Evolutionary conservation across 2,888 invertebrate species (phyloP).

Genomic region (Charanyca ferruginea): DNA sequence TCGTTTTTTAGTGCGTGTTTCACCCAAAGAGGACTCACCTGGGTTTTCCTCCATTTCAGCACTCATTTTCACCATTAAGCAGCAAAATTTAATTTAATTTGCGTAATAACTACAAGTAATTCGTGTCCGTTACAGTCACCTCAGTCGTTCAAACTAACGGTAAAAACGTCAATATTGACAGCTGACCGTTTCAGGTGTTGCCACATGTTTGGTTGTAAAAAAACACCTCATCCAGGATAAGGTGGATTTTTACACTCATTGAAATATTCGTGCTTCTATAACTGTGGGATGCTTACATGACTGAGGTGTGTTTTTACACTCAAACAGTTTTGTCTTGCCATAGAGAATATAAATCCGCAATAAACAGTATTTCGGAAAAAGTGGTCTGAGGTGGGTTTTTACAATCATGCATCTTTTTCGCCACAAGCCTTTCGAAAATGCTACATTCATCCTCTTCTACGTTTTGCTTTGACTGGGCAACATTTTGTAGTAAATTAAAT

Average conservation of each 20-base stretch:
- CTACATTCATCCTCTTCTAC: too few relatives aligned
- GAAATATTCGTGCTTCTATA: conserved; percentile 1
- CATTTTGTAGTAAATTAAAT: too few relatives aligned
- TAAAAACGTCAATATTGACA: conserved; percentile 13
- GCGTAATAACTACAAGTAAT: conserved; percentile 8
- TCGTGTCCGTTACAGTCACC: conserved; percentile 8
- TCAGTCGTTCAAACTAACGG: conserved; percentile 7
- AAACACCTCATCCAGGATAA: conserved; percentile 6
- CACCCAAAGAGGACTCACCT: background rate
- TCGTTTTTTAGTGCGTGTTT: background rate
- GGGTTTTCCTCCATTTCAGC: background rate
- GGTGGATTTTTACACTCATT: conserved; percentile 6
- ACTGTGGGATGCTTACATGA: too few relatives aligned
- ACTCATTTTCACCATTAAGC: conserved; percentile 5
- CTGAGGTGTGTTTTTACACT: too few relatives aligned
- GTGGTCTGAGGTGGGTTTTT: too few relatives aligned
- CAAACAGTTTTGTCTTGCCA: too few relatives aligned
- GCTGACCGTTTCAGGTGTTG: conserved; percentile 9
- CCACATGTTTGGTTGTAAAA: conserved; percentile 1
- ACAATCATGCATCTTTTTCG: too few relatives aligned
- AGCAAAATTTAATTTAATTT: background rate
- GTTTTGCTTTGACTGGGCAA: too few relatives aligned
- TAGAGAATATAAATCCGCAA: too few relatives aligned
- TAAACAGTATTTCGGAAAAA: too few relatives aligned
- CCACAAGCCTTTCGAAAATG: too few relatives aligned